Evolutionary conservation across 1,140 invertebrate genomes (phyloP).

Genomic region (Heterodera carotae): DNA sequence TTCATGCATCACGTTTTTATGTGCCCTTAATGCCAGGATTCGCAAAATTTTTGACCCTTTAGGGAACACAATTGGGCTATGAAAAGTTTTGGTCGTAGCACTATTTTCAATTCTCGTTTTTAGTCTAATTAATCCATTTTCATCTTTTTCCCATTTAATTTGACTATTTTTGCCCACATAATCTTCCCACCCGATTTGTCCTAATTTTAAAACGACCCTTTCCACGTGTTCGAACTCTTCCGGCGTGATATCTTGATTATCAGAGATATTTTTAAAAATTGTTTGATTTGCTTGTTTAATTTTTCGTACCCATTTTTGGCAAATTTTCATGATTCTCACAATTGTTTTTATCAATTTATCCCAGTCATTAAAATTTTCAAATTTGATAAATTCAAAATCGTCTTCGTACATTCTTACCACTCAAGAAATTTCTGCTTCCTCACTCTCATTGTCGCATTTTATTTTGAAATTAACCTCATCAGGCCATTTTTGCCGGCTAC

Average conservation of each 20-base stretch:
- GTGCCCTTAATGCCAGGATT: neutral
- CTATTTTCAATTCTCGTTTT: neutral
- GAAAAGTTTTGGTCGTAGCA: neutral
- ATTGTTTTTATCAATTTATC: constrained; percentile 5
- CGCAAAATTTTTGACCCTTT: neutral
- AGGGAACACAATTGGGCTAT: constrained; percentile 5
- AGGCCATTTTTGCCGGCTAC: neutral
- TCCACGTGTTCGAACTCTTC: neutral
- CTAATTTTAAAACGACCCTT: neutral
- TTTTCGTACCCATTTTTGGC: neutral
- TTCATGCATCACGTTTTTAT: neutral
- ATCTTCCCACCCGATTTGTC: neutral
- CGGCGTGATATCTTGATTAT: neutral
- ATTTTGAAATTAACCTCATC: neutral
- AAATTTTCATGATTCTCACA: neutral
- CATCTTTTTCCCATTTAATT: neutral
- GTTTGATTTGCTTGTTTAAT: neutral
- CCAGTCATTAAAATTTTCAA: neutral
- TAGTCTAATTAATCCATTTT: neutral
- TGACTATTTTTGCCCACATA: neutral
- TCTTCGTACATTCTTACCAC: neutral
- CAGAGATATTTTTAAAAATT: neutral
- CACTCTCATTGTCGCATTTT: neutral
- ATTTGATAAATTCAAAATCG: neutral
- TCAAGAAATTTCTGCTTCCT: neutral